Evolutionary conservation across 2,888 invertebrate genomes (phyloP), one percentile per base, ranked within the genome.

Genomic region (Clanis bilineata): DNA sequence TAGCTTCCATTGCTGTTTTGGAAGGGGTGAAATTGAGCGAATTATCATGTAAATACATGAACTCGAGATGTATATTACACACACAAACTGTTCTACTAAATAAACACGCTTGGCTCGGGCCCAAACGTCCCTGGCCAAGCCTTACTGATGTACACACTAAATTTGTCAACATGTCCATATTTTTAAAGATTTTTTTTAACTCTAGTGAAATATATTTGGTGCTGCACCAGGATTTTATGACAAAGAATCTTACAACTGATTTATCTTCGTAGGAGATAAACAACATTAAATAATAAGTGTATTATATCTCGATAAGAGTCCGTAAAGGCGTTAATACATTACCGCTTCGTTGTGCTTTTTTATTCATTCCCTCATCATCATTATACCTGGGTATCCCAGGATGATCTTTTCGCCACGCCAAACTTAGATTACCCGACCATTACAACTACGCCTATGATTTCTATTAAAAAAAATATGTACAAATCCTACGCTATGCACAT

Each of bases 71-170:
- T 74, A 75, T 79, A 79, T 80, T 77, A 77, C 73, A 78, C 77
- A 74, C 80, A 80, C 72, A 76, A 77, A 78, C 72, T 73, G 77
- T 79, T 79, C 69, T 66, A 69, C 72, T 68, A 73, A 80, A 80
- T 83, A 81, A 76, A 80, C 78, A 79, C 70, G 80, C 75, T 86
- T 88, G 88, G 87, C 83, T 38, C 23, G 9, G 38, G 47, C 62
- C 85, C 86, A 88, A 83, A 80, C 71, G 68, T 67, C 65, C 65
- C 70, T 61, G 67, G 67, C 66, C 68, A 69, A 66, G 69, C 67
- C 69, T 72, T 68, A 69, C 70, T 76, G 79, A 72, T 70, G 68
- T 71, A 70, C 66, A 70, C 66, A 71, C 68, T 67, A 73, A 78
- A 76, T 82, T 82, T 80, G 79, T 82, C 77, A 84, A 79, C 77